Evolutionary conservation across 2,113 vertebrate species (phyloP), one percentile per base, ranked within the genome.

Genomic region (Emydura subglobosa): DNA sequence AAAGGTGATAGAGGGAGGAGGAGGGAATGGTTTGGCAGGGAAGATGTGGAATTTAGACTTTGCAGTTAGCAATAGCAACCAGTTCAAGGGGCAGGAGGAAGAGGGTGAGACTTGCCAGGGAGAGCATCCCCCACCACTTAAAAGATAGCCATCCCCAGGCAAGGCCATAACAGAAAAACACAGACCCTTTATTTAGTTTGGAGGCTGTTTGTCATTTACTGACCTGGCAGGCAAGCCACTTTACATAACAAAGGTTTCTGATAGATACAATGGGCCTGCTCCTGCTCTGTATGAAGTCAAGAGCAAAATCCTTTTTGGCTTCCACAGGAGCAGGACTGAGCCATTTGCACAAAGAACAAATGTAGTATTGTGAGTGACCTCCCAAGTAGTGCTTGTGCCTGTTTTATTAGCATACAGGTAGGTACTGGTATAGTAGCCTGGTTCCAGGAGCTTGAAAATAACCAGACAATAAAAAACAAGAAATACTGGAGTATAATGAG

Each of bases 361-460:
- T 61, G 57, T 31, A 90, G 10, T 4, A 72, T 72, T 72, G 14
- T 11, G 29, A 82, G 42, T 90, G 17, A 83, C 94, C 91, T 88
- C 84, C 59, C 92, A 79, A n/a, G 13, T 14, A 44, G 44, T 92
- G 91, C 81, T 87, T 86, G 42, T 85, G 86, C 85, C 84, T 91
- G 88, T 68, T 68, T 72, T 22, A 39, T 39, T 72, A 72, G n/a
- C n/a, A 72, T 39, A 39, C 9, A 39, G n/a, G 65, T 21, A 72
- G n/a, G n/a, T 39, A 39, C 14, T 17, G 9, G 8, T 34, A 79
- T 34, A 24, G 47, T 74, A 90, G 24, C 42, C 8, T 91, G 25
- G 57, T 84, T 96, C 81, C 87, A 82, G 72, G 90, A 88, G 91
- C 81, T 65, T 82, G 85, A 91, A 92, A 97, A 93, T 39, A 80